phyloP scores from a whole-genome alignment of 2,797 vertebrate genomes.

The Helarctos malayanus region DNA sequence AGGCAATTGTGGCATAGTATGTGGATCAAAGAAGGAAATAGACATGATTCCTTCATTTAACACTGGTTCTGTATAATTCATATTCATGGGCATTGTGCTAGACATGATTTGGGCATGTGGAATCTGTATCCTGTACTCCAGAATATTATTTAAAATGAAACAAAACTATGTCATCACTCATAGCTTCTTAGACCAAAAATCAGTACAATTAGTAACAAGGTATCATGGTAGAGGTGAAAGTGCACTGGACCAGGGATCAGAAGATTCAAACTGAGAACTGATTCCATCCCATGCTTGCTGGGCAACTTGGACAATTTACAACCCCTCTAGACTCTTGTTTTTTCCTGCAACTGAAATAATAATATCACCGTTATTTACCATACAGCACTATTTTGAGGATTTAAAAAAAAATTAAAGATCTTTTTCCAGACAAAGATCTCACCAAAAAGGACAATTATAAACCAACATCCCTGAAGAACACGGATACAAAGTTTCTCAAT shows the following conservation, averaged over 20 bases:
- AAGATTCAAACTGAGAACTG: neutral
- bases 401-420: neutral
- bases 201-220: neutral
- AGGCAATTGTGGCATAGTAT: neutral
- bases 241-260: neutral
- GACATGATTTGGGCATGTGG: neutral
- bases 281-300: neutral
- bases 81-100: neutral
- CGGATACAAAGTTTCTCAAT: neutral
- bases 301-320: neutral
- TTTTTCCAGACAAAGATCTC: neutral
- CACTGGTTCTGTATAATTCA: neutral
- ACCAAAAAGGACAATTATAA: neutral
- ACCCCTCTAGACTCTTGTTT: neutral
- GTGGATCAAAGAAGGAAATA: neutral
- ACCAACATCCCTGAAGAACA: neutral
- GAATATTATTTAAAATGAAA: neutral
- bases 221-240: neutral
- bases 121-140: neutral
- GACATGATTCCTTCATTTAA: neutral
- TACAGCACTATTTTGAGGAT: neutral
- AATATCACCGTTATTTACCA: neutral
- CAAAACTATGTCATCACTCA: neutral
- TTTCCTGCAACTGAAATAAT: neutral
- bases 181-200: neutral